Percentiles rank a stretch among this genome's conserved stretches.
These are phyloP conservation scores for Nematostella vectensis DNA, from an alignment of 92 coral and sea anemone species.

Conservation along the genomic window DNA sequence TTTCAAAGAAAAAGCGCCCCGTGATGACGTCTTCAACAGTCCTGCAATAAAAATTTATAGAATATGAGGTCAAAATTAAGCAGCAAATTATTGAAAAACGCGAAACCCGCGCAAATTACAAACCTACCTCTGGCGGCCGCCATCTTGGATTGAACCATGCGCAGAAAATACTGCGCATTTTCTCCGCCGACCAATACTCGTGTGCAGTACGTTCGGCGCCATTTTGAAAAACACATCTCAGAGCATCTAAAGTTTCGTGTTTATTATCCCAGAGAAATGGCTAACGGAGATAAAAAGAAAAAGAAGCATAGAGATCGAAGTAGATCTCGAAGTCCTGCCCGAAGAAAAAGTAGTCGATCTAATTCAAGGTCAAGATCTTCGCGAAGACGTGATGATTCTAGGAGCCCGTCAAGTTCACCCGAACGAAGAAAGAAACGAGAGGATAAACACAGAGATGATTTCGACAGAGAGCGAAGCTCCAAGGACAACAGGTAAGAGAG, in stretches of 20 bases:
- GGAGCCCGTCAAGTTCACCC: conserved; percentile 21
- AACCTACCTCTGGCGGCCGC: conserved; percentile 25
- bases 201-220: conserved; percentile 1
- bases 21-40: no score
- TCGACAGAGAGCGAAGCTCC: conserved; percentile 18
- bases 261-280: conserved; percentile 24
- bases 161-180: conserved; percentile 11
- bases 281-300: conserved; percentile 74
- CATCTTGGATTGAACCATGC: conserved; percentile 30
- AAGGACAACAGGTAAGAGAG: conserved; percentile 23
- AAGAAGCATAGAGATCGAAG: conserved; percentile 71
- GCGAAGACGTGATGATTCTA: conserved; percentile 30
- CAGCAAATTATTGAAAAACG: background rate
- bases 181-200: conserved; percentile 24
- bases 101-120: background rate
- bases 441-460: background rate
- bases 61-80: background rate
- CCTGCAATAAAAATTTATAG: background rate
- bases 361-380: conserved; percentile 50
- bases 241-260: background rate
- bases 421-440: conserved; percentile 22
- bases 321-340: conserved; percentile 72
- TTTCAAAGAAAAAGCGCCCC: no score
- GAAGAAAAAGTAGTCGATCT: conserved; percentile 46
- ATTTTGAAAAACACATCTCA: background rate